phyloP scores from a whole-genome alignment of 1,140 invertebrate species.

The Drosophila varians region DNA sequence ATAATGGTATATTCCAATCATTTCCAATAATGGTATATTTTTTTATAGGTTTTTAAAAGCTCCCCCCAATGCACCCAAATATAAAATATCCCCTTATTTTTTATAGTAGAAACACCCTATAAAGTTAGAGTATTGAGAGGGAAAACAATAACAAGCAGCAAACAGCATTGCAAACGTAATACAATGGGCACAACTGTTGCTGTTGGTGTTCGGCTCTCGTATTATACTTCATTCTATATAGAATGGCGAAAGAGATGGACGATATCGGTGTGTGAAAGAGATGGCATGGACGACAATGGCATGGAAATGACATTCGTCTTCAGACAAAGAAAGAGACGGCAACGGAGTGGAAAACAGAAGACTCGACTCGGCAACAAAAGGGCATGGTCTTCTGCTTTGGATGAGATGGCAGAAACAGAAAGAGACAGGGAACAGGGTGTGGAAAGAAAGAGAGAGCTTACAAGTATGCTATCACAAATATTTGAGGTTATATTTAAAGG shows the following conservation, averaged over 20 bases:
- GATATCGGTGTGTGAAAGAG: background rate
- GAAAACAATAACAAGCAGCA: constrained; percentile 63
- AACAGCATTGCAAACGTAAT: constrained; percentile 38
- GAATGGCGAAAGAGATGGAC: background rate
- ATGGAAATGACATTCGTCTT: constrained; percentile 78
- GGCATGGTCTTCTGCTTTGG: background rate
- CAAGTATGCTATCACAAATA: background rate
- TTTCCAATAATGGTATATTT: no score
- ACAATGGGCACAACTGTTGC: constrained; percentile 73
- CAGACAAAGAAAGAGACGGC: constrained; percentile 32
- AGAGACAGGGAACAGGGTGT: constrained; percentile 25
- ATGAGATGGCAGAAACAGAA: background rate
- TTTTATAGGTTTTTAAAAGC: no score
- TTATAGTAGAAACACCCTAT: background rate
- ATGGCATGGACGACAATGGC: constrained; percentile 25
- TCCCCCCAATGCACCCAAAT: no score
- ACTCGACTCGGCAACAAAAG: constrained; percentile 10
- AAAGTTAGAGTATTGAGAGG: constrained; percentile 20
- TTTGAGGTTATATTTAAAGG: no score
- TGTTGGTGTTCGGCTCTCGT: constrained; percentile 13
- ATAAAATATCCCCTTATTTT: background rate
- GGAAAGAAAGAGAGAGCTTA: background rate
- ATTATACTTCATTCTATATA: background rate
- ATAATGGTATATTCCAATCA: no score
- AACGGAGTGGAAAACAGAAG: background rate